Base-by-base conservation (phyloP, 37 sponge, comb jelly and placozoan species). In the Ephydatia muelleri region DNA sequence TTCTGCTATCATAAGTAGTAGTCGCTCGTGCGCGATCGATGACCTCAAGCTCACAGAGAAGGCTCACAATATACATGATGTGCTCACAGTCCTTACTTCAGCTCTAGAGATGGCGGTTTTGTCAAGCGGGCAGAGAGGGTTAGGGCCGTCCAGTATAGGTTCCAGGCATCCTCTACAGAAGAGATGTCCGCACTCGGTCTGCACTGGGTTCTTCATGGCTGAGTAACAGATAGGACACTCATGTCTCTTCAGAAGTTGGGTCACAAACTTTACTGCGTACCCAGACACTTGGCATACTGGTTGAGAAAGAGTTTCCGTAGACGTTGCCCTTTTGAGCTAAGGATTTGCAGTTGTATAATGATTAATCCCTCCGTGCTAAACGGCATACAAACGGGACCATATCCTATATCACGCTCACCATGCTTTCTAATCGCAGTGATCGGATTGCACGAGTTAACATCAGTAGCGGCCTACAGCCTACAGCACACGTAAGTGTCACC, bases 121-220 rank as follows among this genome's bases (percentile, higher is more conserved):
- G 40, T 90, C 91, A 48, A 90, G 64, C 3, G 91, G 91, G 47
- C 91, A 90, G 16, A 85, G 49, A 71, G 86, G 82, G 6, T 34
- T 28, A 31, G 66, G 29, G 21, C 77, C n/a, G 16, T 64, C 81
- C 29, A 90, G 70, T 36, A 82, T 65, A 1, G 86, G 86, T 26
- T 90, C 86, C 34, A 90, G 72, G 49, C 91, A 90, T 30, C 85
- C 91, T 23, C 70, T 75, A 48, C 91, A 90, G 64, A 90, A 90
- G 23, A 90, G 77, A 40, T 90, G 91, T 13, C 91, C 91, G 77
- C 91, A 90, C 33, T 90, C 91, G 0, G 91, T 90, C 38, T 90
- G 91, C 31, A 85, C 72, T 9, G 91, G 86, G 36, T 74, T 29
- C 38, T 65, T 74, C 86, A 90, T 81, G 26, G 86, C 91, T 0